Base-by-base conservation (phyloP, 2,797 vertebrate genomes). In the Parauchenoglanis punctatus region DNA sequence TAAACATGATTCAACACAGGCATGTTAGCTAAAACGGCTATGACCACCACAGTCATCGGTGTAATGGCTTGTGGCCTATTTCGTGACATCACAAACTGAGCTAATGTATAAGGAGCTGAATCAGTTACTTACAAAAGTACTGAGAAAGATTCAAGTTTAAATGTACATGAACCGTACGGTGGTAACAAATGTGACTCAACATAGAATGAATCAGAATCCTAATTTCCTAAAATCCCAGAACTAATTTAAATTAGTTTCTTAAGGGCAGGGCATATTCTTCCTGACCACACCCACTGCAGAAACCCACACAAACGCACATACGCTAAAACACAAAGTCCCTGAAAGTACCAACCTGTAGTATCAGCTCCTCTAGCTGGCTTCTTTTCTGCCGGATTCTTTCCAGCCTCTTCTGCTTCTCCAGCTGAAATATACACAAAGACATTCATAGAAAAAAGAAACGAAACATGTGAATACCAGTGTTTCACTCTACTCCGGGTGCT, bases 351-450 rank as follows among this genome's bases (percentile, higher is more conserved):
- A 97, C 97, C 97, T 97, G 97, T 70, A 97, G 92, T 80, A 97
- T 94, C 5, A 97, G 94, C 87, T 97, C 97, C 52, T 97, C 96
- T 10, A 97, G 94, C 81, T 97, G 97, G 72, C 96, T 95, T 90
- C 95, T 93, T 89, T 97, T 97, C 93, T 97, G 96, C 85, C 96
- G 96, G 91, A 97, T 97, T 87, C 96, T 95, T 91, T 97, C 97
- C 93, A 97, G 94, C 81, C 96, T 92, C 89, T 94, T 96, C 92
- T 97, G 97, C 91, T 97, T 97, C 93, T 97, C 97, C 88, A 96
- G 92, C 97, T 97, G 91, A 88, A 94, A 94, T 12, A 76, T 52
- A 82, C 49, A 85, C 56, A 87, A 23, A 73, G 25, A 70, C 52
- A 85, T 40, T 44, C 23, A 52, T 46, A 18, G 5, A 40, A 31